Conservation (phyloP, 2,888 invertebrate species). For the Nematopogon swammerdamellus region DNA sequence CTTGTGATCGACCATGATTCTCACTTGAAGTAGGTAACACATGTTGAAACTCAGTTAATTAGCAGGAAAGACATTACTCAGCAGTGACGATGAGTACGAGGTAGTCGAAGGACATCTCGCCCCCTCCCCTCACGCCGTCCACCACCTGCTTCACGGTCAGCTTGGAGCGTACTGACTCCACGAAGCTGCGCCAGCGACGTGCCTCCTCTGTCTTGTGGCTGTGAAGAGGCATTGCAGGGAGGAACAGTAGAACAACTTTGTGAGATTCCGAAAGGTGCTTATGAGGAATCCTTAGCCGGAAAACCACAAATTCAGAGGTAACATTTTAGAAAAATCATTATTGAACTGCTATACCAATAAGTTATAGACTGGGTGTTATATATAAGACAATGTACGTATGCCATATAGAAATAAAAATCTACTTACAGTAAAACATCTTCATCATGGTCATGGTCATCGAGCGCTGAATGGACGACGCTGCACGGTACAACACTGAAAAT, state of each 20-base stretch:
- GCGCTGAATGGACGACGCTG: constrained; percentile 52
- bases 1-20: no score
- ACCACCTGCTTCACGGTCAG: constrained; percentile 82
- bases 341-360: no score
- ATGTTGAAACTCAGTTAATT: no score
- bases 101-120: constrained; percentile 79
- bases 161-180: constrained; percentile 74
- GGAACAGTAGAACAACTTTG: background rate
- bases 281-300: background rate
- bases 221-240: no score
- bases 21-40: no score
- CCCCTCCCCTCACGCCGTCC: constrained; percentile 73
- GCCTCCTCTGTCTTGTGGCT: constrained; percentile 50
- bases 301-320: no score
- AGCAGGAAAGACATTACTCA: constrained; percentile 54
- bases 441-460: constrained; percentile 24
- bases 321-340: background rate
- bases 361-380: no score
- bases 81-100: constrained; percentile 75
- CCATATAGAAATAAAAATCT: no score
- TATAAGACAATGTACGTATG: no score
- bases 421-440: constrained; percentile 39
- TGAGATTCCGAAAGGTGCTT: background rate
- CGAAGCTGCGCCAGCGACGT: constrained; percentile 67
- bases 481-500: constrained; percentile 61